Evolutionary conservation across 2,888 invertebrate species (phyloP), one percentile per base, ranked within the genome.

Genomic region (Galerucella pusilla): DNA sequence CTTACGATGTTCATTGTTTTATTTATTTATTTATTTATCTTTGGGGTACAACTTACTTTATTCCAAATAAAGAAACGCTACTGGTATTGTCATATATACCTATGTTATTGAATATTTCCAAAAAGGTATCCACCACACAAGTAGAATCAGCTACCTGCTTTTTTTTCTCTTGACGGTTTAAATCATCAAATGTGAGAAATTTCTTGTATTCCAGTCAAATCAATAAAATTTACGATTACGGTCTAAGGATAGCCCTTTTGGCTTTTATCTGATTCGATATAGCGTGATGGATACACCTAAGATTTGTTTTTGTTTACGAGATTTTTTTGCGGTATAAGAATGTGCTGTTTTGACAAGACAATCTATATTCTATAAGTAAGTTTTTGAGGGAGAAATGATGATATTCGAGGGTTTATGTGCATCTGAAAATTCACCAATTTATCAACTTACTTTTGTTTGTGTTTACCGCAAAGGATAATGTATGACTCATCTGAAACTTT

Each of bases 141-240:
- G 78, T 67, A 20, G 78, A 20, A 46, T 20, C 64, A n/a, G 71
- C 77, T 79, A 79, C 79, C 79, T 79, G 78, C 71, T 52, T 65
- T 52, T 57, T 60, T 20, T 57, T 42, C 35, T 52, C 25, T 72
- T 25, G 65, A 65, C 69, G 63, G 28, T 54, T 46, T 46, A 65
- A 65, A 65, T 65, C 64, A 46, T 70, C 65, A 63, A 65, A 75
- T 73, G 75, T 73, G 73, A 73, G 70, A 75, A 70, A 70, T 65
- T 66, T 70, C 73, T 72, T 70, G 66, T 66, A 64, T 75, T 73
- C 60, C 28, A 66, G 75, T 75, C 75, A 67, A 75, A 73, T 73
- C 73, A 61, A 73, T 52, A 57, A 66, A 73, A 73, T 75, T 75
- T 75, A 75, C 65, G 71, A 71, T 57, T 65, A 59, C 59, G 12